Percentiles rank a stretch among this genome's conserved stretches.
Evolutionary conservation across 2,888 invertebrate genomes (phyloP).

Genomic region (Pediacus dermestoides): DNA sequence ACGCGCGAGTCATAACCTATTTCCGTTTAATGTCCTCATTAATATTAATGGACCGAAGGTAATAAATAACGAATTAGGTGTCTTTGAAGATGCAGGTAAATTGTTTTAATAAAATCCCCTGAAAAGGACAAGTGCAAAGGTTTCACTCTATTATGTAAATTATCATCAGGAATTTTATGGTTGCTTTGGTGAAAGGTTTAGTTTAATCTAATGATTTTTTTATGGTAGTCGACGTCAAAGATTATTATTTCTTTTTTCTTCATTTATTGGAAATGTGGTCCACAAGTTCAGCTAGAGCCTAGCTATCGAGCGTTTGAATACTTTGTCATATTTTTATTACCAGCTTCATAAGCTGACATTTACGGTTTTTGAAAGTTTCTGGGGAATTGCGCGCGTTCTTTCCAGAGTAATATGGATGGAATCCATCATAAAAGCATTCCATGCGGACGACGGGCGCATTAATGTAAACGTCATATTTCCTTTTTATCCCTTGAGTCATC

Average conservation of each 20-base stretch:
- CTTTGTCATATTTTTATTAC: constrained; percentile 43
- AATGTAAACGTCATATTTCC: constrained; percentile 44
- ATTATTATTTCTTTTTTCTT: no score
- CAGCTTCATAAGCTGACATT: constrained; percentile 34
- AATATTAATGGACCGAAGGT: constrained; percentile 22
- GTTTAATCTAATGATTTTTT: no score
- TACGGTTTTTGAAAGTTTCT: constrained; percentile 35
- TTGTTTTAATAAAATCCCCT: no score
- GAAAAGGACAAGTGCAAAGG: no score
- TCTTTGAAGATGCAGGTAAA: constrained; percentile 5
- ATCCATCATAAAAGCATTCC: constrained; percentile 45
- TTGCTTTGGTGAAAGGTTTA: no score
- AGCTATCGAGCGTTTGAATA: no score
- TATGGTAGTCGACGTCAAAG: no score
- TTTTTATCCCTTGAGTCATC: constrained; percentile 40
- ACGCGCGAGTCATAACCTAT: constrained; percentile 19
- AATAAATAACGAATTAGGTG: constrained; percentile 19
- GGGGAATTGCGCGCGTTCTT: constrained; percentile 40
- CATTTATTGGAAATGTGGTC: no score
- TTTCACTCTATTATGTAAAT: no score
- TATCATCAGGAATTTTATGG: no score
- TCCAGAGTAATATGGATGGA: constrained; percentile 37
- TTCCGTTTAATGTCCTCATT: constrained; percentile 22
- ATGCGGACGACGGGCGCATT: constrained; percentile 37
- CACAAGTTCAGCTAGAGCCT: no score